Base-by-base conservation (phyloP, 1,140 invertebrate genomes). In the Bombus confusus region DNA sequence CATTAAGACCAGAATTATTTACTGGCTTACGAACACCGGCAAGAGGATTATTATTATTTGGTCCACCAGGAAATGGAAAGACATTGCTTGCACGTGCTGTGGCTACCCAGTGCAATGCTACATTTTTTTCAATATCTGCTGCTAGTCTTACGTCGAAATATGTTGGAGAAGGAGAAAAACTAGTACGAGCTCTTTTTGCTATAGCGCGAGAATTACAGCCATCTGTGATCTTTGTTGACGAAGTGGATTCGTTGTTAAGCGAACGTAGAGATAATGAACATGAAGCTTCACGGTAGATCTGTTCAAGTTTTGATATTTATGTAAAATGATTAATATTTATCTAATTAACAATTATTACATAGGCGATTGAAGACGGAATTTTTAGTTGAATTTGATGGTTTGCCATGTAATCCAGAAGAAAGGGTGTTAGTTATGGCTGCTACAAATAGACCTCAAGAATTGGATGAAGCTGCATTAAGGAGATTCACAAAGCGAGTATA, bases 71-170 rank as follows among this genome's bases (percentile, higher is more conserved):
- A 47, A 98, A 98, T 93, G 98, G 96, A 92, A 99, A 99, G 95
- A 99, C 99, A 1, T 95, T 99, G 83, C 95, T 99, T 77, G 98
- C 98, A 0, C 96, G 98, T 64, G 98, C 98, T 77, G 98, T 99
- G 31, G 98, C 99, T 3, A 98, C 98, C 28, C 98, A 99, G 94
- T 97, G 97, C 91, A 97, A 97, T 66, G 98, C 99, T 9, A 99
- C 99, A 1, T 99, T 99, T 95, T 99, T 99, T 94, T 98, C 98
- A 73, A 99, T 99, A 92, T 99, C 98, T 88, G 99, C 99, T 22
- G 99, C 99, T 18, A 98, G 98, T 83, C 95, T 99, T n/a, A 99
- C 98, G n/a, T 99, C 98, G 76, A 99, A 99, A 91, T 98, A 98
- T 95, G 98, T 99, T 5, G 99, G 99, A 13, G 99, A 99, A 94